Evolutionary conservation across 2,113 vertebrate genomes (phyloP), one percentile per base, ranked within the genome.

Genomic region (Corythaixoides concolor): DNA sequence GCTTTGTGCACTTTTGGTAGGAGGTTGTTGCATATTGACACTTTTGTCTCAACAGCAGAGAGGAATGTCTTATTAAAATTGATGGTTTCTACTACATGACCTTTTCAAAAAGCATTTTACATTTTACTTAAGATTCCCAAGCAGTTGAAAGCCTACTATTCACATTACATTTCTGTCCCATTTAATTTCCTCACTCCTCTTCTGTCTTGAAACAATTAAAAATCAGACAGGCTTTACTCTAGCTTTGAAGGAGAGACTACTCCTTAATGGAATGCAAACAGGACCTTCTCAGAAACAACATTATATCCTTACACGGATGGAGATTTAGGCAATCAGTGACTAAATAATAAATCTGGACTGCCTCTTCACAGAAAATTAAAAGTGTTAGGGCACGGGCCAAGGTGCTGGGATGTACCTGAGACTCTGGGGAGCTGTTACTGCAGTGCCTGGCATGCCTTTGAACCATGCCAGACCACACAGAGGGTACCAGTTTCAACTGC

Each of bases 81-180:
- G 77, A 90, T 82, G 33, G 24, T 60, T 94, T 79, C 77, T 88
- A 66, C 76, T 69, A 76, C 45, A 35, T 67, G 77, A 92, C 73
- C 69, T 94, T 96, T 95, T 92, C 59, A 89, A 85, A 85, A 92
- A 87, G 27, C 15, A 6, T 75, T 93, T 92, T 93, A 86, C 27
- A 58, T 96, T 94, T 92, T 69, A 75, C 73, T 92, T 92, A 74
- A 67, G 62, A 43, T 88, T 87, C 41, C 45, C 32, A 81, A 89
- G 59, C 73, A 73, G 27, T 23, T 88, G 58, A 88, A 94, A 94
- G 47, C 47, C 69, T 88, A 52, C 62, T 37, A 33, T 87, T 92
- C 79, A 50, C 15, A 81, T 62, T 94, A 76, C 18, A 28, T 86
- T 87, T 94, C 83, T 85, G 66, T 82, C 66, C 45, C 37, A 59